Percentiles rank a stretch among this genome's conserved stretches.
These are phyloP conservation scores for Gonioctena quinquepunctata DNA, from an alignment of 1,140 invertebrate genomes.

Conservation along the genomic window DNA sequence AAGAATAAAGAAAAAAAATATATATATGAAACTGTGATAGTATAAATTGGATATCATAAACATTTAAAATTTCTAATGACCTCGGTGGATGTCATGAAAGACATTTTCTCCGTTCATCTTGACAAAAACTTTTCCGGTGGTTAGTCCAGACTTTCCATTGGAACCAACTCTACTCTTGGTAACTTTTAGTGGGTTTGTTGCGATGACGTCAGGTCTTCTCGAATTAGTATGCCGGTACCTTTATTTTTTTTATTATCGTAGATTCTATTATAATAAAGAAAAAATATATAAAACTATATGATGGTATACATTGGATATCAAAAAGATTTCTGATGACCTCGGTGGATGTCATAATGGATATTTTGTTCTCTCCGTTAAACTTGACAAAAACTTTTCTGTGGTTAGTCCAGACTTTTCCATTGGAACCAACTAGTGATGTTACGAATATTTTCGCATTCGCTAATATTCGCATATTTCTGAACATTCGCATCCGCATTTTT, in stretches of 20 bases:
- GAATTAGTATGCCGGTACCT: not conserved
- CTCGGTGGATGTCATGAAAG: not conserved
- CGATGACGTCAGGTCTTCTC: not conserved
- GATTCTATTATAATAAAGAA: no score
- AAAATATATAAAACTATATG: no score
- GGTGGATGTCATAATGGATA: not conserved
- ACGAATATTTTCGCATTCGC: no score
- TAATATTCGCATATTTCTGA: no score
- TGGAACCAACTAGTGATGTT: not conserved
- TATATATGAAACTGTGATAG: not conserved
- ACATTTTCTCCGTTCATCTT: not conserved
- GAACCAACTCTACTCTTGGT: not conserved
- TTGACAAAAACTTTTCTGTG: not conserved
- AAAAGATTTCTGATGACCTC: not conserved
- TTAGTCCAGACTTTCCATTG: not conserved
- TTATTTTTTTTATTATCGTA: not conserved
- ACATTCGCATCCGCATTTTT: no score
- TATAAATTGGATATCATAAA: no score
- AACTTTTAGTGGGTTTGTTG: not conserved
- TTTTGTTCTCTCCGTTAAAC: not conserved
- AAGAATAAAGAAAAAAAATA: not conserved
- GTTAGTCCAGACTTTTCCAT: slow-evolving; percentile 5
- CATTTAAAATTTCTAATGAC: not conserved
- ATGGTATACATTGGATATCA: no score
- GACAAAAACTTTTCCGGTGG: not conserved